Conservation (phyloP, 2,888 invertebrate species). For the Acleris emargana region DNA sequence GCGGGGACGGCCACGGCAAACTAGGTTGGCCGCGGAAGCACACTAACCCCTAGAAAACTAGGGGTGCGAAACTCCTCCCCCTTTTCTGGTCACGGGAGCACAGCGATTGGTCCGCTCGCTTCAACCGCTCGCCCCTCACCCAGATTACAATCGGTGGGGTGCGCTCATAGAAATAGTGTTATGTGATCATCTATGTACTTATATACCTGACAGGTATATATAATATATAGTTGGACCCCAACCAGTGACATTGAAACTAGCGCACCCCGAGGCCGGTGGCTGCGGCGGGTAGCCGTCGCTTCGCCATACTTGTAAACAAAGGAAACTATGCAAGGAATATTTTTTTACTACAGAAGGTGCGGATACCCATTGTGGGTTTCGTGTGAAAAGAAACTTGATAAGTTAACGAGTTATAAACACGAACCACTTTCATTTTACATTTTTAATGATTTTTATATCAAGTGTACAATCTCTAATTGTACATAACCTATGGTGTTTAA, state of each 20-base stretch:
- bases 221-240: conserved; percentile 67
- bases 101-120: conserved; percentile 79
- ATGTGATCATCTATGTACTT: conserved; percentile 72
- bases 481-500: too few species aligned
- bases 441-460: background rate
- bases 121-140: conserved; percentile 77
- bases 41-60: conserved; percentile 85
- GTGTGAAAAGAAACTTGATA: conserved; percentile 4
- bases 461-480: background rate
- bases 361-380: background rate
- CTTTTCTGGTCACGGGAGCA: conserved; percentile 83
- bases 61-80: conserved; percentile 84
- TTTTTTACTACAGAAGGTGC: conserved; percentile 3
- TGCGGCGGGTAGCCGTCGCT: conserved; percentile 13
- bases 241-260: conserved; percentile 74
- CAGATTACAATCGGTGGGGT: conserved; percentile 84
- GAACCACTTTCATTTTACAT: background rate
- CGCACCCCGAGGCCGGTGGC: conserved; percentile 37
- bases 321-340: background rate
- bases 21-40: conserved; percentile 84
- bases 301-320: conserved; percentile 30
- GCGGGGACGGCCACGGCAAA: conserved; percentile 74
- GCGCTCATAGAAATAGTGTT: conserved; percentile 82
- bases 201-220: conserved; percentile 62
- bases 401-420: conserved; percentile 3